Evolutionary conservation across 2,113 vertebrate species (phyloP), one percentile per base, ranked within the genome.

Genomic region (Python bivittatus): DNA sequence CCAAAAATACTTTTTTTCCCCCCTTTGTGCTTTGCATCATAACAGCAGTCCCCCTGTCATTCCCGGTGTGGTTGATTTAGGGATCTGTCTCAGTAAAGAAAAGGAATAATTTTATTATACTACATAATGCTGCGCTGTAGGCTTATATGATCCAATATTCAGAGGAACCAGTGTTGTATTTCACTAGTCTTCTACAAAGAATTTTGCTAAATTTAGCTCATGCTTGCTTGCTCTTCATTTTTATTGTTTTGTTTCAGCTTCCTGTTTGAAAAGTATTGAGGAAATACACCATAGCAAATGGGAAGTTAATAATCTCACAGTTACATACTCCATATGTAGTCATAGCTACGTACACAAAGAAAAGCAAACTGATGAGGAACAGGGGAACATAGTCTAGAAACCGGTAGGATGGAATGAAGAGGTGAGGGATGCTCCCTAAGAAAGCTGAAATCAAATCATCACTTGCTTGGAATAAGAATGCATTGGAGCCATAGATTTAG

Each of bases 41-140:
- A 68, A 93, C 96, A 98, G 97, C 97, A 98, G 97, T 97, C 95
- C 84, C 93, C 96, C 96, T 95, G 95, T 96, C 97, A 97, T 97
- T 97, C 93, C 91, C 91, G 89, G 91, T 88, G 72, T 90, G 89
- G 93, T 92, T 92, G 93, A 86, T 97, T 97, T 95, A 93, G 96
- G 92, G 95, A 93, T 95, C 95, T 91, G 91, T 29, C 92, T 96
- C 94, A 38, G 57, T 97, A 83, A 94, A 97, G 96, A 93, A 95
- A 97, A 96, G 96, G 97, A 98, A 96, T 98, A 94, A 98, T 98
- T 98, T 98, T 96, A 97, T 96, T 96, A 96, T 94, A 90, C 91
- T 84, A 95, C 95, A 97, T 96, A 91, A 88, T 92, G 94, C 95
- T 93, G 89, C 97, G 95, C 96, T 97, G 58, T 96, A 97, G 97